Percentiles rank a stretch among this genome's conserved stretches.
phyloP scores from a whole-genome alignment of 92 coral and sea anemone species.

The Plumapathes pennacea region DNA sequence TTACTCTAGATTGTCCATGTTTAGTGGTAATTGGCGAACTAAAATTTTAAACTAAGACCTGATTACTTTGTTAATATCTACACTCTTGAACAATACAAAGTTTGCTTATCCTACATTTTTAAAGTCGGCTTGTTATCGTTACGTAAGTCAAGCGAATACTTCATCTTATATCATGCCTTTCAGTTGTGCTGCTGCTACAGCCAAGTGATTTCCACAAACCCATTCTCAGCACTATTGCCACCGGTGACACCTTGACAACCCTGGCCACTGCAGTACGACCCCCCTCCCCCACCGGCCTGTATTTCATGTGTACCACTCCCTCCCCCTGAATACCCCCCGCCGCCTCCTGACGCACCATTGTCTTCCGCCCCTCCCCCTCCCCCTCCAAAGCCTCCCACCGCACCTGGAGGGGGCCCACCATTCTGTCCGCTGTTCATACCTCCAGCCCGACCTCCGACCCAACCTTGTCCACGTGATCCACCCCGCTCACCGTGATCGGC shows the following conservation, averaged over 20 bases:
- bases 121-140: too few relatives aligned
- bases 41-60: too few relatives aligned
- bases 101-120: too few relatives aligned
- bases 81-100: too few relatives aligned
- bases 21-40: too few relatives aligned
- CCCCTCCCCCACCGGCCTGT: constrained; percentile 80
- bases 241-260: constrained; percentile 52
- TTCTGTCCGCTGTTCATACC: constrained; percentile 61
- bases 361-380: constrained; percentile 70
- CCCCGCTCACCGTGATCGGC: constrained; percentile 47
- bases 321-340: constrained; percentile 79
- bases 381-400: constrained; percentile 80
- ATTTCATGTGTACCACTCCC: constrained; percentile 48
- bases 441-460: constrained; percentile 76
- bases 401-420: constrained; percentile 79
- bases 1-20: too few relatives aligned
- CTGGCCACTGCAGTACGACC: constrained; percentile 49
- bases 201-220: constrained; percentile 41
- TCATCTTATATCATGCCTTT: neutral
- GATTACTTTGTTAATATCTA: too few relatives aligned
- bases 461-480: constrained; percentile 56
- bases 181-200: too few relatives aligned
- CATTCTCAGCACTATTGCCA: constrained; percentile 35
- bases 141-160: too few relatives aligned
- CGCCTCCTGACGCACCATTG: constrained; percentile 76